Evolutionary conservation across 2,888 invertebrate genomes (phyloP).

Genomic region (Erebia palarica): DNA sequence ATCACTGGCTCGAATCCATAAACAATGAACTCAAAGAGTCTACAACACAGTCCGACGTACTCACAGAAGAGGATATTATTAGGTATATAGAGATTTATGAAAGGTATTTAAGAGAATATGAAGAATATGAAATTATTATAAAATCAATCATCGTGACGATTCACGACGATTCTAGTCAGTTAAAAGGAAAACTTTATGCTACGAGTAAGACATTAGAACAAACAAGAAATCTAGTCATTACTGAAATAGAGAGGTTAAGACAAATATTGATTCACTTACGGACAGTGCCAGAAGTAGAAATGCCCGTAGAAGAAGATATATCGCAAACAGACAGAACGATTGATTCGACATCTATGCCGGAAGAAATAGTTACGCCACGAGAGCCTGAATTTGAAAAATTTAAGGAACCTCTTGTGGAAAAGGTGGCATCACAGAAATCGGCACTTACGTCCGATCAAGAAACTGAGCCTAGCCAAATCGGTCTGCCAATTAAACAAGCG

Average conservation of each 20-base stretch:
- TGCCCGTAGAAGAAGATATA: constrained; percentile 68
- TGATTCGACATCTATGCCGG: constrained; percentile 87
- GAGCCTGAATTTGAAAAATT: constrained; percentile 48
- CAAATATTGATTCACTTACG: constrained; percentile 70
- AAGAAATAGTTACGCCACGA: constrained; percentile 82
- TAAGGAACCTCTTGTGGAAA: constrained; percentile 45
- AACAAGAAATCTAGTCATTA: constrained; percentile 83
- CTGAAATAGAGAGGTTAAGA: constrained; percentile 81
- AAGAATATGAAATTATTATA: constrained; percentile 72
- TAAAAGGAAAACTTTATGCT: constrained; percentile 79
- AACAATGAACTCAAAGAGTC: constrained; percentile 77
- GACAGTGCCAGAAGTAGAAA: constrained; percentile 54
- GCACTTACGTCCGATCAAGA: constrained; percentile 5
- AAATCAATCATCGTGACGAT: constrained; percentile 72
- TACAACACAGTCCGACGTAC: constrained; percentile 59
- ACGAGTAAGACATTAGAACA: constrained; percentile 83
- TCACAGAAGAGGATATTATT: constrained; percentile 68
- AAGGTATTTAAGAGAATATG: constrained; percentile 72
- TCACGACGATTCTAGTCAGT: constrained; percentile 76
- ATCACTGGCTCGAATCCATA: constrained; percentile 76
- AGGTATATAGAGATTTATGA: constrained; percentile 77
- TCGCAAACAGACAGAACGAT: constrained; percentile 84
- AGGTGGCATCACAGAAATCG: constrained; percentile 23
- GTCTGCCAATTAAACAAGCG: not conserved
- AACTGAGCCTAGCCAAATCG: constrained; percentile 26